Evolutionary conservation across 64 coral and sea anemone genomes (phyloP).

Genomic region (Porites australiensis): DNA sequence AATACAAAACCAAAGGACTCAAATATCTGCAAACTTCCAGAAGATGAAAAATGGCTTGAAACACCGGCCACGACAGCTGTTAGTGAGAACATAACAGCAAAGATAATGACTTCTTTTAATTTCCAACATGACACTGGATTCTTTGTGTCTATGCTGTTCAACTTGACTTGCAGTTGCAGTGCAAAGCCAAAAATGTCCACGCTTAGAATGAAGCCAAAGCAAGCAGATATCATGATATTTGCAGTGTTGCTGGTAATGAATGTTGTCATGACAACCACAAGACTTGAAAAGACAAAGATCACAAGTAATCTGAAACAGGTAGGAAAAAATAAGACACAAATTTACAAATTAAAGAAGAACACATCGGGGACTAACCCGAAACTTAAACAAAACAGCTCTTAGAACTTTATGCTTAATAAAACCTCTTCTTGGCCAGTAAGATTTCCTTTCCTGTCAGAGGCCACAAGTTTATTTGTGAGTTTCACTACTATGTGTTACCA

Average conservation of each 20-base stretch:
- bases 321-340: neutral
- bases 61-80: slow-evolving; percentile 23
- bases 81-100: slow-evolving; percentile 58
- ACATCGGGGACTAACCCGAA: too few species aligned
- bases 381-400: too few species aligned
- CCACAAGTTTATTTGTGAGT: too few species aligned
- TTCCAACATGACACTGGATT: slow-evolving; percentile 22
- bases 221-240: slow-evolving; percentile 46
- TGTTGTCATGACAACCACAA: slow-evolving; percentile 69
- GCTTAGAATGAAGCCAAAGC: slow-evolving; percentile 86
- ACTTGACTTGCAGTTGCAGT: slow-evolving; percentile 16
- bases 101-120: slow-evolving; percentile 63
- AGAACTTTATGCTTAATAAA: too few species aligned
- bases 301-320: slow-evolving; percentile 70
- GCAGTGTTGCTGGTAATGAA: slow-evolving; percentile 75
- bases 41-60: slow-evolving; percentile 59
- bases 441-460: too few species aligned
- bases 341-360: too few species aligned
- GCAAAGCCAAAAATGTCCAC: slow-evolving; percentile 76
- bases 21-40: slow-evolving; percentile 26
- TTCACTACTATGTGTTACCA: too few species aligned
- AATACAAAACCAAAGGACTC: slow-evolving; percentile 84
- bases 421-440: too few species aligned
- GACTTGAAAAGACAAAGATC: slow-evolving; percentile 77
- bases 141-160: slow-evolving; percentile 30